Percentiles rank a stretch among this genome's conserved stretches.
Conservation (phyloP, 2,888 invertebrate genomes). For the Baccha elongata region DNA sequence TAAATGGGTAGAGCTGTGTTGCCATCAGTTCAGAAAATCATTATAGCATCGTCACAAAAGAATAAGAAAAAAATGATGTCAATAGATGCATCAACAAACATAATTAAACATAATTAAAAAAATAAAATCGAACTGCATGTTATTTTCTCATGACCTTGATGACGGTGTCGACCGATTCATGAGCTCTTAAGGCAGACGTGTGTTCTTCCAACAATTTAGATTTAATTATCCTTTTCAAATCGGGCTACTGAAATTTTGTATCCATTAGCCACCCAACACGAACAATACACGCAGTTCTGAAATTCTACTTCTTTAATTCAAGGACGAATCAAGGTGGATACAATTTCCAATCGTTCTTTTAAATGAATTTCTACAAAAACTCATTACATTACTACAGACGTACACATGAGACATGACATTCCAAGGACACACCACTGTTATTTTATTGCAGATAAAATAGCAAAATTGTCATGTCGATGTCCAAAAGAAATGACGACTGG, state of each 20-base stretch:
- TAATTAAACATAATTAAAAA: no score
- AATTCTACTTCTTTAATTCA: constrained; percentile 7
- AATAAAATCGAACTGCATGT: no score
- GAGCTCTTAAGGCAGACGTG: background rate
- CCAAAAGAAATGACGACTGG: constrained; percentile 28
- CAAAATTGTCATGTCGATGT: constrained; percentile 20
- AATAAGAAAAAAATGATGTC: no score
- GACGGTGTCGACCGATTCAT: no score
- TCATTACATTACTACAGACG: constrained; percentile 36
- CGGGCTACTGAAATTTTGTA: constrained; percentile 50
- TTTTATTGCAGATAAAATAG: background rate
- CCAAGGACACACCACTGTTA: constrained; percentile 14
- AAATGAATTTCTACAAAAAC: background rate
- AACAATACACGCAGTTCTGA: background rate
- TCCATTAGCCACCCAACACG: constrained; percentile 66
- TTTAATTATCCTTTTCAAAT: constrained; percentile 46
- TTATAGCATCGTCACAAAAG: no score
- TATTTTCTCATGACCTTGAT: constrained; percentile 36
- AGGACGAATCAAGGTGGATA: background rate
- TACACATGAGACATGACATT: constrained; percentile 21
- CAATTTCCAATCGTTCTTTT: background rate
- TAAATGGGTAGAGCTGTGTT: no score
- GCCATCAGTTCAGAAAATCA: no score
- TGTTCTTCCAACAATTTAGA: background rate
- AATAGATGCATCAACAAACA: no score